A percentile compares a stretch with the other conserved stretches of the same genome.
Conservation (phyloP, 1,140 invertebrate genomes). For the Dufourea novaeangliae region DNA sequence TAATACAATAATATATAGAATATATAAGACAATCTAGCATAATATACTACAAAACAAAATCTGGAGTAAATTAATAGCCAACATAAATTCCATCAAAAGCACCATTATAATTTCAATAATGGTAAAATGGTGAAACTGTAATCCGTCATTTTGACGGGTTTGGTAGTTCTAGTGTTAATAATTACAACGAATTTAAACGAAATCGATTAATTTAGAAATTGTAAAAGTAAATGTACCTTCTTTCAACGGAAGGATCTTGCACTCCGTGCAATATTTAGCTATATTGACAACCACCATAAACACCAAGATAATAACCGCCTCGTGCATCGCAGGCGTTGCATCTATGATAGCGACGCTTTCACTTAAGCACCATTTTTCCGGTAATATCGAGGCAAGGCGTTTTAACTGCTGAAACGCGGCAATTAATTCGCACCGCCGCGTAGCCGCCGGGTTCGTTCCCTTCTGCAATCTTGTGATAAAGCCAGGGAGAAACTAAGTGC, state of each 20-base stretch:
- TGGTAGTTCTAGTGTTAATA: too few relatives aligned
- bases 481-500: not conserved
- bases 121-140: too few relatives aligned
- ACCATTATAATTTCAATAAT: too few relatives aligned
- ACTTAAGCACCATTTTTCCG: slow-evolving; percentile 34
- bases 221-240: not conserved
- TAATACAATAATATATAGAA: too few relatives aligned
- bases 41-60: too few relatives aligned
- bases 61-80: too few relatives aligned
- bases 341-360: slow-evolving; percentile 39
- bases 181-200: too few relatives aligned
- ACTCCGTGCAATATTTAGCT: not conserved
- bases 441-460: not conserved
- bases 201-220: too few relatives aligned
- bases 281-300: slow-evolving; percentile 24
- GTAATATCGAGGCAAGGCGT: not conserved
- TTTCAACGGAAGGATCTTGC: not conserved
- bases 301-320: slow-evolving; percentile 34
- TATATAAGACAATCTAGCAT: too few relatives aligned
- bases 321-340: slow-evolving; percentile 29
- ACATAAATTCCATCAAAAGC: too few relatives aligned
- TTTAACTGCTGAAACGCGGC: not conserved
- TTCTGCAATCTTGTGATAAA: not conserved
- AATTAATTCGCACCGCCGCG: slow-evolving; percentile 15
- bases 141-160: too few relatives aligned